phyloP scores from a whole-genome alignment of 2,888 invertebrate genomes.

The Limnephilus lunatus region DNA sequence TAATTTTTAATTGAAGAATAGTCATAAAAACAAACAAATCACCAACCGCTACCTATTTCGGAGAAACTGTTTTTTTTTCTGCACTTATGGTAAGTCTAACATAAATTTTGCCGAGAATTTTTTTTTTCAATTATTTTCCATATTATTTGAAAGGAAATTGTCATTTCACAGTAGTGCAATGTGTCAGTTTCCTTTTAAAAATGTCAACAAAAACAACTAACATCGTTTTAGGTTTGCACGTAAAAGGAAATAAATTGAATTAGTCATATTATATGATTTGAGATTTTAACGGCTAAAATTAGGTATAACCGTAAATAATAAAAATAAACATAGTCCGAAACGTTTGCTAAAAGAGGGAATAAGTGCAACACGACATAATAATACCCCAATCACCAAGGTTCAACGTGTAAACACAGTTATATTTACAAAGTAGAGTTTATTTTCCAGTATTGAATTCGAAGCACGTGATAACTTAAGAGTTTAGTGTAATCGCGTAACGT shows the following conservation, averaged over 20 bases:
- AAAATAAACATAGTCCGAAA: too few species aligned
- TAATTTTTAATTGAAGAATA: not conserved
- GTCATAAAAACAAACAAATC: not conserved
- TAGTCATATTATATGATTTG: not conserved
- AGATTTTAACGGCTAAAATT: too few species aligned
- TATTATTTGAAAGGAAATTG: not conserved
- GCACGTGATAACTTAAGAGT: not conserved
- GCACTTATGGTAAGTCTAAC: not conserved
- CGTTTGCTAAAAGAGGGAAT: too few species aligned
- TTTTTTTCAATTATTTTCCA: not conserved
- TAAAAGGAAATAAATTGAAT: not conserved
- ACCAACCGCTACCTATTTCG: not conserved
- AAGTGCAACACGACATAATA: too few species aligned
- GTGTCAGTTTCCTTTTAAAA: not conserved
- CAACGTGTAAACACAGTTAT: too few species aligned
- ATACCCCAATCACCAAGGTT: too few species aligned
- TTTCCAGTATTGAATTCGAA: not conserved
- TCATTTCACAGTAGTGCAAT: not conserved
- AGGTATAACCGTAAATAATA: too few species aligned
- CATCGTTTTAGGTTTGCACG: not conserved
- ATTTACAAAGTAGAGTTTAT: not conserved
- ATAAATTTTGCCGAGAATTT: not conserved
- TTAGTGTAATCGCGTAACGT: not conserved
- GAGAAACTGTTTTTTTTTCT: not conserved
- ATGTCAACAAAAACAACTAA: too few species aligned